Percentiles rank a stretch among this genome's conserved stretches.
Conservation (phyloP, 2,113 vertebrate species). For the Actenoides hombroni region DNA sequence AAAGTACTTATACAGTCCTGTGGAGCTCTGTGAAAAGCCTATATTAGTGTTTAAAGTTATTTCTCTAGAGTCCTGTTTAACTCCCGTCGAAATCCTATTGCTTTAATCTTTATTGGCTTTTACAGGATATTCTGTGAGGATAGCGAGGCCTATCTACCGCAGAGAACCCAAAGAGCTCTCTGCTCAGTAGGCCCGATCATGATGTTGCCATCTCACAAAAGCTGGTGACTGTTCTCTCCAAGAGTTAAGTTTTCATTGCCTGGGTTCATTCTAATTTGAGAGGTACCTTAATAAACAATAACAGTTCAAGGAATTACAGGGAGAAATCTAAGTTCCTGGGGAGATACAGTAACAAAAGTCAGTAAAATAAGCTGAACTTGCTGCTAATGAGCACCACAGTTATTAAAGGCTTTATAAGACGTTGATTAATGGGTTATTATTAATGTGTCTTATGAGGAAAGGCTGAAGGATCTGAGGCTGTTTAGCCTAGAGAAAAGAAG, state of each 20-base stretch:
- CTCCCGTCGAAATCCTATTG: neutral
- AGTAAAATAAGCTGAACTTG: neutral
- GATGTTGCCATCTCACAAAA: neutral
- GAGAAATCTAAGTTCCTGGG: neutral
- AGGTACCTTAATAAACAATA: neutral
- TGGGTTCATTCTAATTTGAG: neutral
- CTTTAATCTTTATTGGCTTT: neutral
- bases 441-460: no score
- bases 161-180: neutral
- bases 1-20: neutral
- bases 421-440: neutral
- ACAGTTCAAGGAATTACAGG: neutral
- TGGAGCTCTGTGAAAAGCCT: neutral
- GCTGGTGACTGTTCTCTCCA: neutral
- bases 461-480: no score
- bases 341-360: neutral
- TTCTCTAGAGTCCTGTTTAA: neutral
- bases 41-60: neutral
- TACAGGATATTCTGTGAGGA: neutral
- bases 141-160: neutral
- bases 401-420: neutral
- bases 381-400: neutral
- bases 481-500: no score
- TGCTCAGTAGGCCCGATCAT: neutral
- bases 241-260: neutral